A percentile compares a stretch with the other conserved stretches of the same genome.
phyloP scores from a whole-genome alignment of 2,888 invertebrate genomes.

The Drosophila neotestacea region DNA sequence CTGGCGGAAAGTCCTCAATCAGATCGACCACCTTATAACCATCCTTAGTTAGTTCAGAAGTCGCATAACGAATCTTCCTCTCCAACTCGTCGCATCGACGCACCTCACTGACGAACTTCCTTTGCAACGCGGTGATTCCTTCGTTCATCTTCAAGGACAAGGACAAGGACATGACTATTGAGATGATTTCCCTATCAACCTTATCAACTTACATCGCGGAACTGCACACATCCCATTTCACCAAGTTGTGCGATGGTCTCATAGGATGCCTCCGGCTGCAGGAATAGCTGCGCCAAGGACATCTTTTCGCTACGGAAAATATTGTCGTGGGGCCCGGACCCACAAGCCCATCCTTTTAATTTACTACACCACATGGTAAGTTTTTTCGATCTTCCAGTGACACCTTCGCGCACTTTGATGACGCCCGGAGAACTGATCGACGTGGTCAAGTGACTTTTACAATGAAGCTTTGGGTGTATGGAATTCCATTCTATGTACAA shows the following conservation, averaged over 20 bases:
- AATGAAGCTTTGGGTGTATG: slow-evolving; percentile 32
- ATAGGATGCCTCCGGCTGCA: slow-evolving; percentile 97
- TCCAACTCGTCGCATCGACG: slow-evolving; percentile 94
- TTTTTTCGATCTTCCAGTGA: slow-evolving; percentile 23
- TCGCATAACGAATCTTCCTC: slow-evolving; percentile 91
- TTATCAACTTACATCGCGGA: slow-evolving; percentile 93
- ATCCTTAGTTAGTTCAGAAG: slow-evolving; percentile 91
- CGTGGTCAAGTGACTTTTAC: slow-evolving; percentile 66
- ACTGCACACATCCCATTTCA: slow-evolving; percentile 96
- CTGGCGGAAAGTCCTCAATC: slow-evolving; percentile 88
- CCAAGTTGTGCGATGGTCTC: slow-evolving; percentile 96
- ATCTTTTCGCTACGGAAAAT: slow-evolving; percentile 95
- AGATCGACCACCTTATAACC: slow-evolving; percentile 90
- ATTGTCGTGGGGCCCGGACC: slow-evolving; percentile 86
- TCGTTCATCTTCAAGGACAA: slow-evolving; percentile 88
- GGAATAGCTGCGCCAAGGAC: slow-evolving; percentile 96
- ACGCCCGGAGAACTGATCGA: slow-evolving; percentile 65
- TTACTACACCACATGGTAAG: slow-evolving; percentile 34
- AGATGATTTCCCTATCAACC: background rate
- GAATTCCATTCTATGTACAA: slow-evolving; percentile 39
- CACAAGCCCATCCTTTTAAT: slow-evolving; percentile 49
- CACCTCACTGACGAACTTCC: slow-evolving; percentile 93
- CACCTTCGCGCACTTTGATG: slow-evolving; percentile 42
- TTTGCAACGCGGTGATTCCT: slow-evolving; percentile 91
- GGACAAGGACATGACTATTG: background rate